phyloP scores from a whole-genome alignment of 2,113 vertebrate species.

The Saiga tatarica region DNA sequence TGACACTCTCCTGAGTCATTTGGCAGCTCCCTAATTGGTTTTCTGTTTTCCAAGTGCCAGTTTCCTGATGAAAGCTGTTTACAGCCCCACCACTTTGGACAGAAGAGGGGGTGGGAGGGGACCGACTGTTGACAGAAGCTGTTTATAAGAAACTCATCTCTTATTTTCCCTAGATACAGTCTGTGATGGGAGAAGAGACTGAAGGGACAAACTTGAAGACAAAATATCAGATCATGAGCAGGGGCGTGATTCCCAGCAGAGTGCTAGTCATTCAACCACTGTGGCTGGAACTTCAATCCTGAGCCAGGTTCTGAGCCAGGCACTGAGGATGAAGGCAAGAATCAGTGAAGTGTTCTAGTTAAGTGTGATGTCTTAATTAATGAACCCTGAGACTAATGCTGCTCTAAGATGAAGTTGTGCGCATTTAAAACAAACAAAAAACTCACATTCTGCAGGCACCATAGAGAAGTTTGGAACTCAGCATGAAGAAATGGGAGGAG shows the following conservation, averaged over 20 bases:
- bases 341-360: not conserved
- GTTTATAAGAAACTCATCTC: conserved; percentile 52
- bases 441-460: not conserved
- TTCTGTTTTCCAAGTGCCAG: conserved; percentile 59
- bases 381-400: not conserved
- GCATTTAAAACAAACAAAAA: not conserved
- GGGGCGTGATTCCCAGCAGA: not conserved
- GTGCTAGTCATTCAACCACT: not conserved
- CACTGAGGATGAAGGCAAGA: not conserved
- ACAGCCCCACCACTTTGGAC: conserved; percentile 31
- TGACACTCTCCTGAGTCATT: conserved; percentile 7
- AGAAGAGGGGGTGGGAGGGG: not conserved
- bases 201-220: not conserved
- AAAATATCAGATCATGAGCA: not conserved
- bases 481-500: not conserved
- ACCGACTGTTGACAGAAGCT: not conserved
- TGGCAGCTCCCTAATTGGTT: conserved; percentile 58
- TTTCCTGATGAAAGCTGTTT: conserved; percentile 64
- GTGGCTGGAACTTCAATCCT: not conserved
- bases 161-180: conserved; percentile 40
- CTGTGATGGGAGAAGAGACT: conserved; percentile 10
- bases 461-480: not conserved
- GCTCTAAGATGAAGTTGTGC: not conserved
- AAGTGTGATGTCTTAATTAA: not conserved
- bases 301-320: not conserved